Base-by-base conservation (phyloP, 1,140 invertebrate genomes). In the Brachionus angularis region DNA sequence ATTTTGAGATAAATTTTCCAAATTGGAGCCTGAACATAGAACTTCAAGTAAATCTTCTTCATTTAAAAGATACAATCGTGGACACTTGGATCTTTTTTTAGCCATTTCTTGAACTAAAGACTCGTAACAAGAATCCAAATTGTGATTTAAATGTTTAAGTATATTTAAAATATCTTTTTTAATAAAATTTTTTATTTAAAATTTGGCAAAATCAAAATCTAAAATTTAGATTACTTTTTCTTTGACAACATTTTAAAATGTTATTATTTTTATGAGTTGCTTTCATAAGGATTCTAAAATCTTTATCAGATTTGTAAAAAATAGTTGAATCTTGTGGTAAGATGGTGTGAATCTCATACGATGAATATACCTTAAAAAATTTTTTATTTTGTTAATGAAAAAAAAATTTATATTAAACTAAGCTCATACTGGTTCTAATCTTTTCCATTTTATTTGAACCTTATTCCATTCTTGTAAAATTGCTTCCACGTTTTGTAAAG, bases 181-280 rank as follows among this genome's bases (percentile, higher is more conserved):
- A 29, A 67, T 46, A 21, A 18, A 34, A 29, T 21, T 1, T 29
- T 18, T 16, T 55, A 2, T 18, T 10, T 23, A 29, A 42, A 42
- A 5, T 14, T 7, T 42, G 10, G 39, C 8, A 1, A 5, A 2
- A 61, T 14, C 12, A n/a, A 10, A 27, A n/a, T 33, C 33, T 14
- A 23, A 42, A 25, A 16, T 46, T 61, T 2, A 39, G 25, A 5
- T 27, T 76, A 81, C 80, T 79, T 76, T 81, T 81, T 47, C 79
- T 75, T 12, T 78, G 76, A 73, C 80, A 81, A 44, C 79, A 81
- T 73, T 81, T 79, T n/a, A 80, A 73, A 10, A 81, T 78, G 74
- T 81, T 81, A 16, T 78, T 78, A 67, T 81, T 81, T 74, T 78
- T 79, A 75, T 81, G 78, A 44, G 79, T 80, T 12, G 80, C 79